Base-by-base conservation (phyloP, 2,113 vertebrate genomes). In the Typhlomys cinereus region DNA sequence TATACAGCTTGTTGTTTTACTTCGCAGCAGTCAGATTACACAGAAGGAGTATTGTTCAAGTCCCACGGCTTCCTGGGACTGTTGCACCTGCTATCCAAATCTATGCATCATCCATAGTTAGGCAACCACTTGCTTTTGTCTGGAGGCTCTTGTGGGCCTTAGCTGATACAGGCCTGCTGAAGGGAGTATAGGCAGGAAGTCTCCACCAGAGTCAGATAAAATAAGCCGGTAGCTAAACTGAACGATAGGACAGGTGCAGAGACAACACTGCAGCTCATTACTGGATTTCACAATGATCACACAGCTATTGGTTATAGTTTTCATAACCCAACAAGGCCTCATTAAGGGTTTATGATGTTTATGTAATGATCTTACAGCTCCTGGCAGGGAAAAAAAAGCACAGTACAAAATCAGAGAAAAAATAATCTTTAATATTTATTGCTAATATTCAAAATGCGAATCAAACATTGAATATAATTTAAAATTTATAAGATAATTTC, bases 31-130 rank as follows among this genome's bases (percentile, higher is more conserved):
- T 84, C 84, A 74, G 80, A n/a, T 61, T 70, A 69, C 54, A 96
- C 89, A 96, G 89, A 91, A 67, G 80, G 64, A 34, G 85, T 36
- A 71, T 95, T 95, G 94, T 94, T 91, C 52, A 84, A 31, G 62
- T 78, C 71, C 81, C 73, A 44, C 46, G 18, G 14, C 81, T 92
- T 97, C 95, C 87, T 75, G 94, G 44, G 71, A 7, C 82, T 57
- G 6, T 13, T 71, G 85, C 62, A 96, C 76, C 91, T 94, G 94
- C 50, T 75, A 39, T 21, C 54, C 61, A 7, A 27, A 29, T 48
- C 62, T 78, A 46, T 66, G 76, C 46, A 57, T 89, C 79, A 86
- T 4, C 64, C 25, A 1, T 0, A n/a, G 61, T 92, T 81, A 84
- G 87, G 76, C 76, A 94, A 92, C 48, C 44, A 27, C 61, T 92